These are phyloP conservation scores for Crocidura indochinensis DNA, from an alignment of 2,797 vertebrate genomes.

Conservation along the genomic window DNA sequence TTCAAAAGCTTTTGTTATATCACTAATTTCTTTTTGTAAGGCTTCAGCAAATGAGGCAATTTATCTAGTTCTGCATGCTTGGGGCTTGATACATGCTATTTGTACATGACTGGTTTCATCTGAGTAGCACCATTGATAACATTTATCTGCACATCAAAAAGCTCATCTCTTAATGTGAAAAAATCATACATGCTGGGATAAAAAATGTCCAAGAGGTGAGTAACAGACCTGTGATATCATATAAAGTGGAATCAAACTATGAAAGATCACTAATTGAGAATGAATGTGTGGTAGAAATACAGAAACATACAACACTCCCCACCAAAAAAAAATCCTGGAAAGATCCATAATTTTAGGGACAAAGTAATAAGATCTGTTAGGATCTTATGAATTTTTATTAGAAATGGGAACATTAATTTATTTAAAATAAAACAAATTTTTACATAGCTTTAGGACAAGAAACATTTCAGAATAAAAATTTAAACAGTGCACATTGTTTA, in stretches of 20 bases:
- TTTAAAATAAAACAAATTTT: conserved; percentile 49
- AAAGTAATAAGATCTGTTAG: conserved; percentile 26
- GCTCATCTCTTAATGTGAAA: conserved; percentile 61
- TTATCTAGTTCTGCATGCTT: conserved; percentile 81
- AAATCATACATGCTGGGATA: conserved; percentile 56
- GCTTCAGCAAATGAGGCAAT: conserved; percentile 74
- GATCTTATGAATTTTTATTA: conserved; percentile 48
- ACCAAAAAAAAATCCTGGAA: neutral
- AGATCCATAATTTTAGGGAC: conserved; percentile 36
- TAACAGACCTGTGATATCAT: conserved; percentile 78
- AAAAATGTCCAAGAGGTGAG: conserved; percentile 83
- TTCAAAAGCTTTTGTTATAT: conserved; percentile 70
- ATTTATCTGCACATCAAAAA: conserved; percentile 73
- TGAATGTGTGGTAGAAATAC: conserved; percentile 75
- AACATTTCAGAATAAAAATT: conserved; percentile 65
- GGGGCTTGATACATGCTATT: conserved; percentile 68
- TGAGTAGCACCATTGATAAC: conserved; percentile 60
- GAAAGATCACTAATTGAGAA: conserved; percentile 85
- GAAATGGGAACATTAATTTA: conserved; percentile 57
- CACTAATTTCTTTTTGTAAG: conserved; percentile 77
- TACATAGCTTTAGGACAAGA: conserved; percentile 48
- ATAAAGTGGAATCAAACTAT: conserved; percentile 78
- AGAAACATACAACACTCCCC: neutral
- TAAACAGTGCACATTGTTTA: conserved; percentile 27
- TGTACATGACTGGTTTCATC: conserved; percentile 63